Conservation (phyloP, 2,888 invertebrate species). For the Choreutis nemorana region DNA sequence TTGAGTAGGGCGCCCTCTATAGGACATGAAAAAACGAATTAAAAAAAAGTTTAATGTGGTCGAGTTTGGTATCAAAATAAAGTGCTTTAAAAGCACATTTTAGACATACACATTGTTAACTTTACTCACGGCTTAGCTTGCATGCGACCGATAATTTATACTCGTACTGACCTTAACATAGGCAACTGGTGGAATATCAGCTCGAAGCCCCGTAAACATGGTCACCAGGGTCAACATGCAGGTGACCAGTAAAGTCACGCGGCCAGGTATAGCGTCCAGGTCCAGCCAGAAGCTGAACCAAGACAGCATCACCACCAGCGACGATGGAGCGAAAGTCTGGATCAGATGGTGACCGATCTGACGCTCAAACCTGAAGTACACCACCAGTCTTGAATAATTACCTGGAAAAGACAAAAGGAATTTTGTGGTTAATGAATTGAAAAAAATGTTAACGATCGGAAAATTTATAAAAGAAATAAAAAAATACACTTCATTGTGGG, state of each 20-base stretch:
- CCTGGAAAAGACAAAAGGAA: slow-evolving; percentile 46
- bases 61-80: too few species aligned
- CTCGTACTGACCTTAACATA: slow-evolving; percentile 85
- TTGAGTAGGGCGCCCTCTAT: too few species aligned
- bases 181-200: slow-evolving; percentile 86
- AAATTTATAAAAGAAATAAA: too few species aligned
- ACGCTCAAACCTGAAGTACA: slow-evolving; percentile 82
- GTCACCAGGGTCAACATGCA: slow-evolving; percentile 86
- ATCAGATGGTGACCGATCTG: slow-evolving; percentile 87
- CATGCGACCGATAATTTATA: too few species aligned
- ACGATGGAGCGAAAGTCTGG: slow-evolving; percentile 86
- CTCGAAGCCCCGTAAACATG: slow-evolving; percentile 84
- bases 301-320: slow-evolving; percentile 81
- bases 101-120: too few species aligned
- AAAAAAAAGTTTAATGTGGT: too few species aligned
- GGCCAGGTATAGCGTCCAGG: slow-evolving; percentile 82
- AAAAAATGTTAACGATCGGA: too few species aligned
- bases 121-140: too few species aligned
- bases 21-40: too few species aligned
- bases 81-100: too few species aligned
- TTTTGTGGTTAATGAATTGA: too few species aligned
- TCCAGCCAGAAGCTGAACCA: slow-evolving; percentile 92
- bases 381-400: slow-evolving; percentile 80
- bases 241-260: slow-evolving; percentile 82
- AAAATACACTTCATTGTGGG: too few species aligned